These are phyloP conservation scores for Gerris buenoi DNA, from an alignment of 1,140 invertebrate species.

Conservation along the genomic window DNA sequence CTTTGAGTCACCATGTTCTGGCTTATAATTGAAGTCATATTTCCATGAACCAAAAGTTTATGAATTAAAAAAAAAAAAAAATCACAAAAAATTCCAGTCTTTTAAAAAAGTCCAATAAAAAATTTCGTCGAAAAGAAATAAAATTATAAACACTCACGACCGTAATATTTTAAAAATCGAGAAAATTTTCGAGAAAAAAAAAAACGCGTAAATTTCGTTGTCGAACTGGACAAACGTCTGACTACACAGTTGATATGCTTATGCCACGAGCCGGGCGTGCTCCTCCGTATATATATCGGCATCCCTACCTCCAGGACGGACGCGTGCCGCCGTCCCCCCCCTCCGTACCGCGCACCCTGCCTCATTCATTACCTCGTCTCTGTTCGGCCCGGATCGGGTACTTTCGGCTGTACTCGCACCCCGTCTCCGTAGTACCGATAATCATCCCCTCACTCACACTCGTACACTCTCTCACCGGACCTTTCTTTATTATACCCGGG, in stretches of 20 bases:
- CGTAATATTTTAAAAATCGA: background rate
- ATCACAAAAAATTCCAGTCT: background rate
- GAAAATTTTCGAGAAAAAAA: background rate
- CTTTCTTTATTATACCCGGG: no score
- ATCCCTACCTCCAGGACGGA: constrained; percentile 8
- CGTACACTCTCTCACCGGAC: no score
- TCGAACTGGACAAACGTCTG: background rate
- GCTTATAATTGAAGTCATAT: constrained; percentile 17
- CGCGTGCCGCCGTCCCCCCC: constrained; percentile 12
- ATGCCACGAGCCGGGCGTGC: constrained; percentile 4
- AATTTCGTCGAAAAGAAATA: background rate
- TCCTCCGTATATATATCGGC: constrained; percentile 3
- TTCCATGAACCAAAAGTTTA: background rate
- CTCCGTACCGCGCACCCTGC: background rate
- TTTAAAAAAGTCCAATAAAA: background rate
- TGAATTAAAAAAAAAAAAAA: background rate
- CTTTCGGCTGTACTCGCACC: no score
- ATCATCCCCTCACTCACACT: no score
- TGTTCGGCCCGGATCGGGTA: no score
- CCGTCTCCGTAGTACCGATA: no score
- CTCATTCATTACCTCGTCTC: background rate
- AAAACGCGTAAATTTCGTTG: background rate
- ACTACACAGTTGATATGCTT: background rate
- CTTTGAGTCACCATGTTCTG: constrained; percentile 12
- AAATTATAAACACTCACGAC: background rate